Percentiles rank a stretch among this genome's conserved stretches.
Evolutionary conservation across 2,113 vertebrate genomes (phyloP).

Genomic region (Panthera tigris): DNA sequence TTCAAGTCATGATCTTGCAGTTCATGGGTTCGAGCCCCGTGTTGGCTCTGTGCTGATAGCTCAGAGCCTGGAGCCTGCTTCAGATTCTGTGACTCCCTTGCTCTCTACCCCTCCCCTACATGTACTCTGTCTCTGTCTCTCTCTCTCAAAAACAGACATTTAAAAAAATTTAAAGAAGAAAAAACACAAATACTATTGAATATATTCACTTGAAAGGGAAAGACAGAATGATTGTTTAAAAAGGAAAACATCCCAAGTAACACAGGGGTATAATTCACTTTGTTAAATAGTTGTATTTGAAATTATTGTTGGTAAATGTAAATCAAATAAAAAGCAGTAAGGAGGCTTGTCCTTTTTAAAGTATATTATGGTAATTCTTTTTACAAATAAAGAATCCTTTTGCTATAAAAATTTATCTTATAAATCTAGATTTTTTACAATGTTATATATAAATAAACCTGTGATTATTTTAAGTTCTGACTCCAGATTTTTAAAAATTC

Average conservation of each 20-base stretch:
- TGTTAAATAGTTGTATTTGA: not conserved
- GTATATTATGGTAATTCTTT: not conserved
- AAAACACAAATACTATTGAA: not conserved
- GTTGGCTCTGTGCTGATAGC: too few relatives aligned
- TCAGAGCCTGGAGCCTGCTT: too few relatives aligned
- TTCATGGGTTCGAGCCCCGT: too few relatives aligned
- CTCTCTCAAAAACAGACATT: too few relatives aligned
- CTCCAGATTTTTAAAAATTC: constrained; percentile 17
- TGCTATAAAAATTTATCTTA: constrained; percentile 14
- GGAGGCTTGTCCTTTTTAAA: not conserved
- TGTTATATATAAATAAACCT: not conserved
- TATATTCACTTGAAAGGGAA: not conserved
- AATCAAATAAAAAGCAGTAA: not conserved
- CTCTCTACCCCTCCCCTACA: too few relatives aligned
- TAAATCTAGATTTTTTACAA: not conserved
- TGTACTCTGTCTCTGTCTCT: too few relatives aligned
- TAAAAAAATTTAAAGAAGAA: not conserved
- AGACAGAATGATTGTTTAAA: not conserved
- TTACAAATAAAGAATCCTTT: constrained; percentile 10
- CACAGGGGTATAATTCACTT: not conserved
- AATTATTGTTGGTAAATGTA: not conserved
- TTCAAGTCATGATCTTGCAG: too few relatives aligned
- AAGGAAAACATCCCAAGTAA: not conserved
- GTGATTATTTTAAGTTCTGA: constrained; percentile 22
- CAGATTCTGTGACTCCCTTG: too few relatives aligned